Percentiles rank a stretch among this genome's conserved stretches.
These are phyloP conservation scores for Homarus gammarus DNA, from an alignment of 2,888 invertebrate genomes.

Conservation along the genomic window DNA sequence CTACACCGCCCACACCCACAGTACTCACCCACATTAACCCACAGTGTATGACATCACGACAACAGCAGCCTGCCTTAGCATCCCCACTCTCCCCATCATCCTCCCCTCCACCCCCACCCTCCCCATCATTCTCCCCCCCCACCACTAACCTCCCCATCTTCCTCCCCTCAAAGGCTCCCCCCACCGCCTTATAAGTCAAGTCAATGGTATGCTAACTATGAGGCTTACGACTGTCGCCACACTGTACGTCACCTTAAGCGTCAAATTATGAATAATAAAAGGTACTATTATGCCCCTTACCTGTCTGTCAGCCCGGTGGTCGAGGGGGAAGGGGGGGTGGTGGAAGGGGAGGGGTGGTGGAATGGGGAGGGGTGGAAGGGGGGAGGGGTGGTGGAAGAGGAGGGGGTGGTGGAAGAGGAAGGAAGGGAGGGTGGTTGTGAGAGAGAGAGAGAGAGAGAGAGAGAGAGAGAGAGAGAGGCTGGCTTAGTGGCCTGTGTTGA, in stretches of 20 bases:
- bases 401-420: no score
- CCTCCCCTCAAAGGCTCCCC: background rate
- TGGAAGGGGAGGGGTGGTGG: no score
- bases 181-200: background rate
- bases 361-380: no score
- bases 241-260: conserved; percentile 45
- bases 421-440: no score
- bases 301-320: conserved; percentile 11
- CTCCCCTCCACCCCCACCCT: background rate
- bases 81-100: no score
- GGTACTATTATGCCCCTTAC: conserved; percentile 28
- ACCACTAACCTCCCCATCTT: background rate
- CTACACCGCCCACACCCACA: no score
- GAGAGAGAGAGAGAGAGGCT: no score
- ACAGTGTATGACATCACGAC: no score
- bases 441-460: no score
- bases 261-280: conserved; percentile 49
- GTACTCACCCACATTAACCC: no score
- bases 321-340: background rate
- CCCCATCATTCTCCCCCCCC: background rate
- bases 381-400: no score
- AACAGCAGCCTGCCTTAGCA: background rate
- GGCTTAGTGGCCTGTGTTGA: no score
- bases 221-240: conserved; percentile 48
- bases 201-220: conserved; percentile 42